Evolutionary conservation across 2,797 vertebrate genomes (phyloP).

Genomic region (Spinus pinus): DNA sequence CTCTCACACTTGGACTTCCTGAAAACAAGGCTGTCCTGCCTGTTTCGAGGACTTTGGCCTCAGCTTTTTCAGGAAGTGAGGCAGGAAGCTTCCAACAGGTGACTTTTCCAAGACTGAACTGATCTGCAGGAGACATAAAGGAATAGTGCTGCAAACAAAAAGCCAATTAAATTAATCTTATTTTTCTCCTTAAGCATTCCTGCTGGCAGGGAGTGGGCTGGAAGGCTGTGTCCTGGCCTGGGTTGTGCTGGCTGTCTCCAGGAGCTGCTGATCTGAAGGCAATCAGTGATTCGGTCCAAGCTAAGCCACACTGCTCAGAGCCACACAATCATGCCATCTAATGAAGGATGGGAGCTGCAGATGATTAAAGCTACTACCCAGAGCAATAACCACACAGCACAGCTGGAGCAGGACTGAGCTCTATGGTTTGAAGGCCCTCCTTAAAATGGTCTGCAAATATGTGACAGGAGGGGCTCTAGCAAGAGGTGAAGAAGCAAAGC

Average conservation of each 20-base stretch:
- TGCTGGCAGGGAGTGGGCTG: not conserved
- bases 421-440: not conserved
- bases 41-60: not conserved
- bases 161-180: not conserved
- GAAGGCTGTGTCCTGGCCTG: not conserved
- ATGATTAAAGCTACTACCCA: not conserved
- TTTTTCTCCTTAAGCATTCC: not conserved
- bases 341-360: not conserved
- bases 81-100: not conserved
- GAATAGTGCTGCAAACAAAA: not conserved
- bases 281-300: not conserved
- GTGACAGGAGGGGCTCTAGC: fast-evolving
- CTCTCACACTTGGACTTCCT: not conserved
- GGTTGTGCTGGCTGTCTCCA: not conserved
- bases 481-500: not conserved
- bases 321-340: not conserved
- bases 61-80: not conserved
- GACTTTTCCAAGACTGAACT: not conserved
- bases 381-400: not conserved
- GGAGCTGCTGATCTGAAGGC: not conserved
- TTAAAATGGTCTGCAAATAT: not conserved
- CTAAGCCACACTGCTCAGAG: not conserved
- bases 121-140: not conserved
- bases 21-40: not conserved
- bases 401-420: not conserved